Evolutionary conservation across 2,113 vertebrate genomes (phyloP).

Genomic region (Poeciliopsis occidentalis): DNA sequence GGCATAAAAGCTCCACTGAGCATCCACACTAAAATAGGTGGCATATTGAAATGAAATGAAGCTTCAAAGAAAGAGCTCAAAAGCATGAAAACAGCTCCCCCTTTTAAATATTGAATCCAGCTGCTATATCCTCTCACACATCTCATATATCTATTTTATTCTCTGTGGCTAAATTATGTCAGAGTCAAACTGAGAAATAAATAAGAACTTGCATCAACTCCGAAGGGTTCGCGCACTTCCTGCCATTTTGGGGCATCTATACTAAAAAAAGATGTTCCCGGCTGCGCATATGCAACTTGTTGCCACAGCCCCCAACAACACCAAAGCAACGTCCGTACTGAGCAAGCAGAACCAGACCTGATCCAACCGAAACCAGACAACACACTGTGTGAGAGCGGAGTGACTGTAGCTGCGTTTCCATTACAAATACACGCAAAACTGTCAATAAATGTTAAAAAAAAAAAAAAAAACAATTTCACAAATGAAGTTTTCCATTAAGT

Average conservation of each 20-base stretch:
- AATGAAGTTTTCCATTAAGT: no score
- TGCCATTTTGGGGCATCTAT: background rate
- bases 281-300: background rate
- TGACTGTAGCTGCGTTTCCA: background rate
- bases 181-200: background rate
- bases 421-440: no score
- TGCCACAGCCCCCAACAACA: background rate
- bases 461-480: no score
- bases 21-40: constrained; percentile 1
- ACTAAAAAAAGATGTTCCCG: background rate
- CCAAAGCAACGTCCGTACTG: background rate
- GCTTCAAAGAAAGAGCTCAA: constrained; percentile 13
- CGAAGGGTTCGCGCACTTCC: constrained; percentile 5
- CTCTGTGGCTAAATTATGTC: background rate
- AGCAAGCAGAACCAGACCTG: constrained; percentile 58
- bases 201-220: background rate
- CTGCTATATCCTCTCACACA: constrained; percentile 21
- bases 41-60: constrained; percentile 24
- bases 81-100: constrained; percentile 12
- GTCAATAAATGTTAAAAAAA: no score
- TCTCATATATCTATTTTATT: background rate
- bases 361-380: constrained; percentile 36
- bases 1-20: constrained; percentile 6
- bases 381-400: constrained; percentile 5
- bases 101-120: constrained; percentile 61